Conservation (phyloP, 2,888 invertebrate species). For the Drosophila falleni region DNA sequence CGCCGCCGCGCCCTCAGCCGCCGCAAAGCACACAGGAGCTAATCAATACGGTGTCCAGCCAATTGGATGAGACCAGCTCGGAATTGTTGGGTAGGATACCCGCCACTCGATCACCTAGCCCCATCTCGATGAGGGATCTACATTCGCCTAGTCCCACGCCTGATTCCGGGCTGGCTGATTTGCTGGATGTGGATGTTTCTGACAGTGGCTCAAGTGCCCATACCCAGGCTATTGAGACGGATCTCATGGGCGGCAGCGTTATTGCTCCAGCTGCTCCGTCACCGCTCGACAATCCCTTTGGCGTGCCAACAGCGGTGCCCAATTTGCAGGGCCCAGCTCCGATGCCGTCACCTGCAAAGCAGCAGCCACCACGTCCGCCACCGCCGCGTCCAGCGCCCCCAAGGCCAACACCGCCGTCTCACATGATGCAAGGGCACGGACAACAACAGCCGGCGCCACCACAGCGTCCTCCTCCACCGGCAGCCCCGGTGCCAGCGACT, state of each 20-base stretch:
- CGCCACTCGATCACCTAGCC: conserved; percentile 94
- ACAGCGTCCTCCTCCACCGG: conserved; percentile 82
- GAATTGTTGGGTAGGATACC: conserved; percentile 93
- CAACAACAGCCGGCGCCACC: conserved; percentile 58
- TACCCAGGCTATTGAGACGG: conserved; percentile 79
- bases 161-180: conserved; percentile 88
- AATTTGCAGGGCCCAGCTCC: conserved; percentile 85
- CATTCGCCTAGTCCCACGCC: conserved; percentile 95
- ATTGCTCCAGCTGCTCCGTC: conserved; percentile 34
- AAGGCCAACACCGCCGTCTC: conserved; percentile 78
- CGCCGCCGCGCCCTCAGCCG: conserved; percentile 87
- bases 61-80: conserved; percentile 94
- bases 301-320: conserved; percentile 85
- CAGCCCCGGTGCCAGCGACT: conserved; percentile 39
- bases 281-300: conserved; percentile 84
- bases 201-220: conserved; percentile 84
- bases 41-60: conserved; percentile 93
- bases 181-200: conserved; percentile 90
- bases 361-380: conserved; percentile 86
- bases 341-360: conserved; percentile 86
- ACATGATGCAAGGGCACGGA: conserved; percentile 68
- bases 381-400: conserved; percentile 85
- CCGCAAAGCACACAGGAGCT: conserved; percentile 93
- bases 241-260: conserved; percentile 70
- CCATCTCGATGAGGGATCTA: conserved; percentile 92